phyloP scores from a whole-genome alignment of 2,888 invertebrate genomes.

The Molorchus minor region DNA sequence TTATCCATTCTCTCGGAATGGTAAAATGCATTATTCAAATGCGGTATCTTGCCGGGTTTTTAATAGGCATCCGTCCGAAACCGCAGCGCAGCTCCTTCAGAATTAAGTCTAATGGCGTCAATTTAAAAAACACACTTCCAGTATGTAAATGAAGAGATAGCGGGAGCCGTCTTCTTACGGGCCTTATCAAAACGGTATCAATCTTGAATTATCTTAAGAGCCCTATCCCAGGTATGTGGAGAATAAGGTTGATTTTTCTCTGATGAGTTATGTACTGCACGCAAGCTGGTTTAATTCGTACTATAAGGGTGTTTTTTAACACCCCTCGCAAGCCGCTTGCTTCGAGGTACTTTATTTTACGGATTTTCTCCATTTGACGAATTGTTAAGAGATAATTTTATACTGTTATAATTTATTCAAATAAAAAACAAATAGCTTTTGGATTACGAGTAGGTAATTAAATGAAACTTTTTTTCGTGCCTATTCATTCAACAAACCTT shows the following conservation, averaged over 20 bases:
- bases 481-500: too few relatives aligned
- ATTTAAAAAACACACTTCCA: slow-evolving; percentile 27
- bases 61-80: slow-evolving; percentile 2
- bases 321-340: too few relatives aligned
- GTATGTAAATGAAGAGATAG: slow-evolving; percentile 40
- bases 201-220: slow-evolving; percentile 51
- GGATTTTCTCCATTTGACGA: too few relatives aligned
- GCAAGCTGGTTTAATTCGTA: too few relatives aligned
- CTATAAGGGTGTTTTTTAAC: too few relatives aligned
- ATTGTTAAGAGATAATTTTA: too few relatives aligned
- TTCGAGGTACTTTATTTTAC: too few relatives aligned
- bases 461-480: too few relatives aligned
- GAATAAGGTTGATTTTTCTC: slow-evolving; percentile 21
- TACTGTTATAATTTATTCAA: too few relatives aligned
- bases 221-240: slow-evolving; percentile 31
- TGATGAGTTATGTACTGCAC: too few relatives aligned
- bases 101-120: slow-evolving; percentile 24
- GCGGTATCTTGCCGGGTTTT: slow-evolving; percentile 6
- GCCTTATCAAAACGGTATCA: slow-evolving; percentile 45
- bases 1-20: background rate
- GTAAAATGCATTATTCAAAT: slow-evolving; percentile 17
- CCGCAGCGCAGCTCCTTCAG: slow-evolving; percentile 17
- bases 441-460: too few relatives aligned
- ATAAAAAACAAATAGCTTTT: too few relatives aligned
- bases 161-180: slow-evolving; percentile 31